phyloP scores from a whole-genome alignment of 2,888 invertebrate genomes.

The Chloroclystis v-ata region DNA sequence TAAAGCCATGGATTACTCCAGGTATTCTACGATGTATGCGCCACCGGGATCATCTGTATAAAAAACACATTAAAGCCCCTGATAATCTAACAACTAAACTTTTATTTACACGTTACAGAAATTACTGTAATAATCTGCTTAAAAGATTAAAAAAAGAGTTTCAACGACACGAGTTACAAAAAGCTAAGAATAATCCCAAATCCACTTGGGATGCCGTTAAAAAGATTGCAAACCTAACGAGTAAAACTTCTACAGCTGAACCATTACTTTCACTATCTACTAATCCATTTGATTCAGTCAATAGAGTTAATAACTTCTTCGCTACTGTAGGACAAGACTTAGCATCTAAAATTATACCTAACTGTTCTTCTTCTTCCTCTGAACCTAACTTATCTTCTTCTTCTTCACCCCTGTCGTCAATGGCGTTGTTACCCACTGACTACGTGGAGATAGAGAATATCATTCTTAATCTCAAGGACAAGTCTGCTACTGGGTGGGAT shows the following conservation, averaged over 20 bases:
- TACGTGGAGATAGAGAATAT: conserved; percentile 3
- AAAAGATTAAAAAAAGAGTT: neutral
- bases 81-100: neutral
- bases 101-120: neutral
- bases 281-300: too few relatives aligned
- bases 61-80: neutral
- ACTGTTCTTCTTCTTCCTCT: too few relatives aligned
- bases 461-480: conserved; percentile 1
- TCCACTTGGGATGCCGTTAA: neutral
- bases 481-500: conserved; percentile 15
- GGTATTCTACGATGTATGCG: neutral
- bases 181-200: neutral
- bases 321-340: too few relatives aligned
- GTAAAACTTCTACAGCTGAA: too few relatives aligned
- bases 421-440: conserved; percentile 5
- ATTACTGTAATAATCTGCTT: neutral
- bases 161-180: neutral
- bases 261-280: too few relatives aligned
- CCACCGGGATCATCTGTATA: neutral
- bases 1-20: neutral
- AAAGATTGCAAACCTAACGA: neutral
- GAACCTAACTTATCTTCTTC: too few relatives aligned
- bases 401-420: neutral
- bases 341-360: neutral
- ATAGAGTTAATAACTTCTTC: too few relatives aligned